Evolutionary conservation across 2,888 invertebrate species (phyloP), one percentile per base, ranked within the genome.

Genomic region (Scaptomyza caliginosa): DNA sequence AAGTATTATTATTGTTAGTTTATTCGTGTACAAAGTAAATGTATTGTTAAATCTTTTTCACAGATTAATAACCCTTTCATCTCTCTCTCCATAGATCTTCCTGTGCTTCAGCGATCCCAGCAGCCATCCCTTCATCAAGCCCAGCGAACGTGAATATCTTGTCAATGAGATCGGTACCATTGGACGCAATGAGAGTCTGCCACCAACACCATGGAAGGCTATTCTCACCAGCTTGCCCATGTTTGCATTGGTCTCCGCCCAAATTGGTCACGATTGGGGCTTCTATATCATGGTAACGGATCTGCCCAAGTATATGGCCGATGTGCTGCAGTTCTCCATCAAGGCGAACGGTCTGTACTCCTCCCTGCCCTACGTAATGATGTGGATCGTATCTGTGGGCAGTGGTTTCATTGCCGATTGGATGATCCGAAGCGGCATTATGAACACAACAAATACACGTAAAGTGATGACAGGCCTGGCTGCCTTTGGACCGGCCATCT

Each of bases 201-300:
- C 93, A 0, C 92, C 93, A 0, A 94, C 95, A 24, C 96, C 96
- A 0, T 96, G 96, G 95, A 93, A 92, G 77, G 92, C 93, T 0
- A 95, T 96, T 49, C 91, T 95, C 13, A 94, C 92, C 55, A 96
- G 94, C 0, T 92, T 93, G 2, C 95, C 96, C 0, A 91, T 96
- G 56, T 94, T 95, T 93, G 96, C 96, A 0, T 89, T 96, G n/a
- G 94, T 96, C 10, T 93, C 93, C 45, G 96, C 96, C 67, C 95
- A 95, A 92, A 92, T 93, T 50, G 93, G 93, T 8, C 94, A 94
- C 89, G 94, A 94, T 88, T 94, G 94, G 93, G 94, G 94, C 38
- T 93, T 94, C 88, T 94, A 93, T 77, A 94, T 94, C 2, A 93
- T 94, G 93, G 93, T 94, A 2, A 93, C 94, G 0, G 94, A 94